Conservation (phyloP, 1,140 invertebrate species). For the Galleria mellonella region DNA sequence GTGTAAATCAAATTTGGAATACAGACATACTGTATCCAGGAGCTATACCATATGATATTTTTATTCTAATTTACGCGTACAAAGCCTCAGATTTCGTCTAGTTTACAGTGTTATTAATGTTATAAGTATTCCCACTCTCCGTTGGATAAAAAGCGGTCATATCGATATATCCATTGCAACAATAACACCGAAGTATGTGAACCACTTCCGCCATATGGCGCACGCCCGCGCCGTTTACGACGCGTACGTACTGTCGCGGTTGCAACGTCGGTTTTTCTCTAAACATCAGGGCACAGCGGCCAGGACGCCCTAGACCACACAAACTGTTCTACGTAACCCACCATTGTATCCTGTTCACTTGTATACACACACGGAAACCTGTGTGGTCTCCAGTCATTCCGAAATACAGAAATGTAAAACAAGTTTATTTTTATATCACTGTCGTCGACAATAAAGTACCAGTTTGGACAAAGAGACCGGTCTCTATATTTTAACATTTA, state of each 20-base stretch:
- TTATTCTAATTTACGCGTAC: too few relatives aligned
- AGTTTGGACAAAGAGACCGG: background rate
- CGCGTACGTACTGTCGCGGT: constrained; percentile 22
- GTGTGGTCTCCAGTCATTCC: background rate
- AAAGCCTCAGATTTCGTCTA: too few relatives aligned
- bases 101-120: too few relatives aligned
- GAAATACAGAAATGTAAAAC: too few relatives aligned
- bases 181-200: background rate
- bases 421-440: background rate
- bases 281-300: constrained; percentile 7
- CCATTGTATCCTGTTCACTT: constrained; percentile 2
- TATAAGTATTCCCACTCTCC: too few relatives aligned
- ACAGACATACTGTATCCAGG: too few relatives aligned
- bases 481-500: constrained; percentile 1
- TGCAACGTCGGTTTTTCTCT: constrained; percentile 26
- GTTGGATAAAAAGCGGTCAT: constrained; percentile 1
- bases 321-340: too few relatives aligned
- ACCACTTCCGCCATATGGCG: constrained; percentile 48
- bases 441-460: background rate
- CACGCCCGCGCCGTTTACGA: constrained; percentile 26
- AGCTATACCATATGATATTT: too few relatives aligned
- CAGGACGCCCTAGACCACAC: too few relatives aligned
- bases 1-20: too few relatives aligned
- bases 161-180: constrained; percentile 3
- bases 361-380: background rate